Evolutionary conservation across 37 sponge, comb jelly and placozoan genomes (phyloP), one percentile per base, ranked within the genome.

Genomic region (Eunapius fragilis): DNA sequence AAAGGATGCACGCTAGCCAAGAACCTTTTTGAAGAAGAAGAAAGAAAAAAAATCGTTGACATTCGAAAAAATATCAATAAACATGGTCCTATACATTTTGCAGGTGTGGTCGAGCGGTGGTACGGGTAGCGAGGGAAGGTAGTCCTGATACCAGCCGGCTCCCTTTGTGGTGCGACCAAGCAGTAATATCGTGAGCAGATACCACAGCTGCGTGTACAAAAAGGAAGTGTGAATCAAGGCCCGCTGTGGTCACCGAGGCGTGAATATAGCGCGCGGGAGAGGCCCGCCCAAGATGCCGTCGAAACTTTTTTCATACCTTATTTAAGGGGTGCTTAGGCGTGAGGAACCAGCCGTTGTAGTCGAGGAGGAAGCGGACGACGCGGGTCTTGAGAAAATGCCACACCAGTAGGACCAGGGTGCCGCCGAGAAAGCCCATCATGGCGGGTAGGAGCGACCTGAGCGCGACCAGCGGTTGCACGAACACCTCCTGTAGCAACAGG

Each of bases 281-380:
- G n/a, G n/a, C n/a, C n/a, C n/a, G n/a, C n/a, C n/a, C n/a, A n/a
- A n/a, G n/a, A n/a, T n/a, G n/a, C n/a, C n/a, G n/a, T n/a, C n/a
- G n/a, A n/a, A n/a, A n/a, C n/a, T n/a, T n/a, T n/a, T n/a, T n/a
- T n/a, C 82, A 69, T 71, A 91, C 91, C 74, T 78, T 82, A 71
- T 86, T 91, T 5, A 86, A 58, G 2, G 87, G 91, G 45, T 34
- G 47, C 71, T 86, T 91, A 17, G 91, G 90, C 19, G 77, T 48
- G 71, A 93, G 79, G 68, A 94, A 91, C 95, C 95, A 94, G 47
- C 83, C 84, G 50, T 94, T 73, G 74, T 83, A 91, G 12, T 87
- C 72, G 0, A 94, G 86, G 19, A 94, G 76, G 32, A 74, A 78
- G 27, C 95, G 33, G 12, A 91, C 80, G 31, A 88, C 68, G 25